phyloP scores from a whole-genome alignment of 2,888 invertebrate species.

The Melanchra persicariae region DNA sequence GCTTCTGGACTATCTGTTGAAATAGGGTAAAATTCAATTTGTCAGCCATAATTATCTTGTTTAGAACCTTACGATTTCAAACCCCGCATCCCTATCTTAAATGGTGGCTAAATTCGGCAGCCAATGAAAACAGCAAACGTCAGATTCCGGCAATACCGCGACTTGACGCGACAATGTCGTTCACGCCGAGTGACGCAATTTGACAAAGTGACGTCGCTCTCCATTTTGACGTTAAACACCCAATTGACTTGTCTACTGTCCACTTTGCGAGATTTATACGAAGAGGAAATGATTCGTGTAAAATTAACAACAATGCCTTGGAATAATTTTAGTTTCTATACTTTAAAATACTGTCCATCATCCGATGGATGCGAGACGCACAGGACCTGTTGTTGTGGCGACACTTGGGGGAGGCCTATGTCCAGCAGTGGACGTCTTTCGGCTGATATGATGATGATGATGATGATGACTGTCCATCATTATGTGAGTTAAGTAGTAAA shows the following conservation, averaged over 20 bases:
- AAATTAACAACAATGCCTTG: neutral
- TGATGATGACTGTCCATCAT: neutral
- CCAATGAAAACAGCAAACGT: conserved; percentile 34
- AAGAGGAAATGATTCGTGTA: neutral
- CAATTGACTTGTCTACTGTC: conserved; percentile 9
- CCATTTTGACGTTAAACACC: conserved; percentile 22
- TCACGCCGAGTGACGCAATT: conserved; percentile 28
- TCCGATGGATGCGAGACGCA: too few relatives aligned
- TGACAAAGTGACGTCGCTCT: conserved; percentile 17
- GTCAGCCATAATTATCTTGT: neutral
- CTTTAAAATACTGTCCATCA: neutral
- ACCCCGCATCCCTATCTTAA: neutral
- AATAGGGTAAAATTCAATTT: neutral
- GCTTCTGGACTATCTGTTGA: too few relatives aligned
- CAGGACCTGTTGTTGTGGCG: too few relatives aligned
- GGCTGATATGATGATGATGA: too few relatives aligned
- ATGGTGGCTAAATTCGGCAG: conserved; percentile 5
- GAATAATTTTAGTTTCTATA: neutral
- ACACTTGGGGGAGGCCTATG: too few relatives aligned
- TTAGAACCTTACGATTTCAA: neutral
- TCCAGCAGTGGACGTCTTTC: too few relatives aligned
- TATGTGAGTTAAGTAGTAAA: too few relatives aligned
- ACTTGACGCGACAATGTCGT: conserved; percentile 27
- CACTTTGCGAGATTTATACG: neutral
- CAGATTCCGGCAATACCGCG: conserved; percentile 2